phyloP scores from a whole-genome alignment of 2,888 invertebrate genomes.

The Heliconius erato region DNA sequence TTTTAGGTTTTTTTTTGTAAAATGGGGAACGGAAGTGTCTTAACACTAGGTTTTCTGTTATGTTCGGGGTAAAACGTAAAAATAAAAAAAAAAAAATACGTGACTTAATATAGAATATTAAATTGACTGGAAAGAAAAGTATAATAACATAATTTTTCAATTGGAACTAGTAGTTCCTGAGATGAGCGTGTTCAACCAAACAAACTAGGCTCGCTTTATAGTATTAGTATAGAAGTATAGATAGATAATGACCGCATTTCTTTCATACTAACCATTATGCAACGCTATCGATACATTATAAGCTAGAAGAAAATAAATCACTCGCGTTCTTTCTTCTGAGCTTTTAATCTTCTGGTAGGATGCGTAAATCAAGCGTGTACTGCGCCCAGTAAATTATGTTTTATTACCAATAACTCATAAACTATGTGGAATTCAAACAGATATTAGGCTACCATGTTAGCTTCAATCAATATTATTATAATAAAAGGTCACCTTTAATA shows the following conservation, averaged over 20 bases:
- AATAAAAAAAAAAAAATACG: no score
- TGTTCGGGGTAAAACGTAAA: no score
- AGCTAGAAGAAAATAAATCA: conserved; percentile 38
- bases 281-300: conserved; percentile 21
- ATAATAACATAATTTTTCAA: background rate
- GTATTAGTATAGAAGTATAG: background rate
- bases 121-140: no score
- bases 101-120: no score
- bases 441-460: conserved; percentile 11
- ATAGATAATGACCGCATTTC: background rate
- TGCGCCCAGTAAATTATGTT: conserved; percentile 49
- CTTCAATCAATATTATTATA: conserved; percentile 25
- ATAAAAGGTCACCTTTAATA: background rate
- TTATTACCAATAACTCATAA: conserved; percentile 48
- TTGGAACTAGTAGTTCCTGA: background rate
- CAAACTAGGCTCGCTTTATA: background rate
- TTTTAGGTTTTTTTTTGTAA: background rate
- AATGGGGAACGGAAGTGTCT: background rate
- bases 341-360: conserved; percentile 39
- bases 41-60: no score
- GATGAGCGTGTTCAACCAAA: background rate
- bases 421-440: conserved; percentile 33
- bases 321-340: conserved; percentile 31
- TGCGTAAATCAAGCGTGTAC: conserved; percentile 43
- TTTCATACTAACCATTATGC: conserved; percentile 8